Base-by-base conservation (phyloP, 2,888 invertebrate genomes). In the Gerosis bhagava region DNA sequence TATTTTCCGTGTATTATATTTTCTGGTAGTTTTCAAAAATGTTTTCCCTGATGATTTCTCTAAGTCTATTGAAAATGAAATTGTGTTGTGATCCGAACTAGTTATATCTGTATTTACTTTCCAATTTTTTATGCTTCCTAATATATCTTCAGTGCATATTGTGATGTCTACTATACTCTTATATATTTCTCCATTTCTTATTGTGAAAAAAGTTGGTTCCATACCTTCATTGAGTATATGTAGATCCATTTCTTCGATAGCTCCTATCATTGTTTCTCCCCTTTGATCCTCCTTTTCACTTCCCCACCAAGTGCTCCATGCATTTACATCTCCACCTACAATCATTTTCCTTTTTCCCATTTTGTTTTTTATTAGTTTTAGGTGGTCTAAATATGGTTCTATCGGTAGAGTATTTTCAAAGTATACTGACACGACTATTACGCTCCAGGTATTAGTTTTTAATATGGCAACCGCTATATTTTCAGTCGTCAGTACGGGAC, bases 271-370 rank as follows among this genome's bases (percentile, higher is more conserved):
- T 3, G 34, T 46, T 46, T 41, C 15, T 25, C 28, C 26, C 3
- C 15, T 15, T 3, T 12, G 10, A 3, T 25, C 11, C 10, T 25
- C 25, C 5, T 25, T 25, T 4, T 35, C 22, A 10, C 51, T 48
- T 1, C 51, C 47, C 48, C 51, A 51, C 47, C 47, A 47, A 1
- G 22, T 26, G 21, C 17, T 51, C 49, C 46, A 46, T 0, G 49
- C 53, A 8, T 53, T 53, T 7, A 43, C 32, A 22, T 53, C 53
- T 3, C 53, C 50, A 17, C 53, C 53, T 1, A 53, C 7, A 6
- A 53, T 32, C 2, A 50, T 25, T 1, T 24, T 21, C 2, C 16
- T 22, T 3, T 2, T 29, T 4, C 13, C 16, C 22, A 16, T 5
- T 40, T 13, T 10, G 4, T 13, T 11, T 22, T 19, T 6, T 11